Base-by-base conservation (phyloP, 2,113 vertebrate species). In the Heterochromis multidens region DNA sequence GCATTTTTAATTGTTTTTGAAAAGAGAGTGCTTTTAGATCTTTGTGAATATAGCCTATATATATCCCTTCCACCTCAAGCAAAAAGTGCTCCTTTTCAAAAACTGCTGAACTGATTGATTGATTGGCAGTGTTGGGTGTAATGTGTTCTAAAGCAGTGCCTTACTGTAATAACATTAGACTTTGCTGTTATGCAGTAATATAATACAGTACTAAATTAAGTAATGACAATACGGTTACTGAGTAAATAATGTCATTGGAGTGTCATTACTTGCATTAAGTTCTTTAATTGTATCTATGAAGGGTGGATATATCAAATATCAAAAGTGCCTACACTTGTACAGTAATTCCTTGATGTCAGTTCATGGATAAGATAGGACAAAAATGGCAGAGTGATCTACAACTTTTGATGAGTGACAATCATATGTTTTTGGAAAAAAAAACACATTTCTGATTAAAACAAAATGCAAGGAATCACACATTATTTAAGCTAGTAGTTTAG, bases 371-470 rank as follows among this genome's bases (percentile, higher is more conserved):
- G 35, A 8, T 40, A 3, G 37, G 8, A 40, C 10, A 40, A 40
- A 11, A 40, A 2, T 40, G 9, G 10, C 37, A 40, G 37, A 40
- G 37, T 40, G 37, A 40, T n/a, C n/a, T n/a, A n/a, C 16, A 61
- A 8, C 27, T 3, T 19, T 31, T 43, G 12, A 43, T 13, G 10
- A 13, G 40, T 43, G 40, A 43, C 40, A 17, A 19, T 14, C 11
- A 58, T 37, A 63, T 21, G n/a, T 37, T 63, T 37, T 37, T 37
- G 21, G 37, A 63, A 3, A 63, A 40, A 21, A 67, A 67, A 67
- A 21, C 14, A 25, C 13, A 67, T 67, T 43, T 43, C 43, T 16
- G 2, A 0, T 0, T 2, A 16, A 25, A 43, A 67, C 13, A 40
- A 40, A 43, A 67, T 23, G 23, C 33, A 43, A 16, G 7, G 9